Percentiles rank a stretch among this genome's conserved stretches.
Conservation (phyloP, 2,113 vertebrate genomes). For the Diadophis punctatus region DNA sequence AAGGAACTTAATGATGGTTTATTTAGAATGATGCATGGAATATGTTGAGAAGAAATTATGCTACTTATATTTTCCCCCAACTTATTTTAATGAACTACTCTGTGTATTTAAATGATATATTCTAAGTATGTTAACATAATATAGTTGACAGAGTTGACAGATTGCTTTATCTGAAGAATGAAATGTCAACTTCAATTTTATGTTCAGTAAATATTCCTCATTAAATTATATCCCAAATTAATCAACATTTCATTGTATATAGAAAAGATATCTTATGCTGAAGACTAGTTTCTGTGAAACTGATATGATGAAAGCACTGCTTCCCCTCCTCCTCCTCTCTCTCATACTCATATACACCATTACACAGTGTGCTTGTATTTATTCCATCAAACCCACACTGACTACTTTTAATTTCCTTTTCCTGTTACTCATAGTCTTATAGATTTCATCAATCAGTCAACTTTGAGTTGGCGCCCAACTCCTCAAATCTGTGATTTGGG, state of each 20-base stretch:
- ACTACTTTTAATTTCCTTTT: background rate
- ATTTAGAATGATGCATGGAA: constrained; percentile 6
- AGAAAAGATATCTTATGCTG: background rate
- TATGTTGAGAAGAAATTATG: background rate
- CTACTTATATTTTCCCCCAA: background rate
- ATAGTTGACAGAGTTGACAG: background rate
- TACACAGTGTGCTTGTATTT: background rate
- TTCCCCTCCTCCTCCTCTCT: background rate
- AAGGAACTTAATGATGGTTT: constrained; percentile 32
- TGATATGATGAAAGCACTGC: background rate
- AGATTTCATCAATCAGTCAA: background rate
- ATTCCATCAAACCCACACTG: background rate
- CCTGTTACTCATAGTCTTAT: background rate
- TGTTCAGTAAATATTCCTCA: background rate
- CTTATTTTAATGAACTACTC: background rate
- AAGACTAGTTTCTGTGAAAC: background rate
- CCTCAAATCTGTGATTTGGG: background rate
- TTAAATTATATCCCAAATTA: background rate
- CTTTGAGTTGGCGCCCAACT: background rate
- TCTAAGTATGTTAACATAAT: background rate
- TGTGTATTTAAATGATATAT: background rate
- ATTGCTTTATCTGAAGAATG: background rate
- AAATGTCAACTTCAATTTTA: background rate
- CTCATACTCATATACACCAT: background rate
- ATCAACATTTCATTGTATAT: background rate